Percentiles rank a stretch among this genome's conserved stretches.
Evolutionary conservation across 2,113 vertebrate species (phyloP).

Genomic region (Caracal caracal): DNA sequence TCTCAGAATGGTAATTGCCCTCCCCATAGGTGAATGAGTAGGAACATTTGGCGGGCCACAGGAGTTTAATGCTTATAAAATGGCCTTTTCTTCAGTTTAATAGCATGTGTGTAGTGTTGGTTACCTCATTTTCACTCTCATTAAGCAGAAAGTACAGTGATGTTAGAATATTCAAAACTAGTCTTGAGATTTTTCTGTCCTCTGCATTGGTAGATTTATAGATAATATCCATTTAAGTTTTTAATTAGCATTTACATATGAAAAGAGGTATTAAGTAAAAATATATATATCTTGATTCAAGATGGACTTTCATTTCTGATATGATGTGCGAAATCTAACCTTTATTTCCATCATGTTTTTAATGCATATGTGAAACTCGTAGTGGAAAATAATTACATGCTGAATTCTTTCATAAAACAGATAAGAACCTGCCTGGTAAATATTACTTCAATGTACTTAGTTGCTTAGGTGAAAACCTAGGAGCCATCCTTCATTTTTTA

Average conservation of each 20-base stretch:
- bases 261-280: conserved; percentile 4
- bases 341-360: not conserved
- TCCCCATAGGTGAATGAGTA: conserved; percentile 36
- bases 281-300: not conserved
- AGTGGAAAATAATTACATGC: not conserved
- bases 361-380: not conserved
- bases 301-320: not conserved
- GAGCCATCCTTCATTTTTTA: not conserved
- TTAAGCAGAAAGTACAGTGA: conserved; percentile 15
- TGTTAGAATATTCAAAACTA: not conserved
- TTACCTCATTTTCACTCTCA: conserved; percentile 58
- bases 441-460: not conserved
- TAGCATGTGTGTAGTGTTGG: not conserved
- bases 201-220: not conserved
- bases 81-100: conserved; percentile 42
- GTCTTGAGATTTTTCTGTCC: not conserved
- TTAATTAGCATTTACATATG: not conserved
- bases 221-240: not conserved
- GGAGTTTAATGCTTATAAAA: conserved; percentile 53
- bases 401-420: not conserved
- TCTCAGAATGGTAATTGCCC: conserved; percentile 22
- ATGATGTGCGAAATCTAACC: not conserved
- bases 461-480: not conserved
- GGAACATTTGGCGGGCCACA: conserved; percentile 54
- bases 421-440: not conserved